Conservation (phyloP, 2,888 invertebrate species). For the Branchipolynoe longqiensis region DNA sequence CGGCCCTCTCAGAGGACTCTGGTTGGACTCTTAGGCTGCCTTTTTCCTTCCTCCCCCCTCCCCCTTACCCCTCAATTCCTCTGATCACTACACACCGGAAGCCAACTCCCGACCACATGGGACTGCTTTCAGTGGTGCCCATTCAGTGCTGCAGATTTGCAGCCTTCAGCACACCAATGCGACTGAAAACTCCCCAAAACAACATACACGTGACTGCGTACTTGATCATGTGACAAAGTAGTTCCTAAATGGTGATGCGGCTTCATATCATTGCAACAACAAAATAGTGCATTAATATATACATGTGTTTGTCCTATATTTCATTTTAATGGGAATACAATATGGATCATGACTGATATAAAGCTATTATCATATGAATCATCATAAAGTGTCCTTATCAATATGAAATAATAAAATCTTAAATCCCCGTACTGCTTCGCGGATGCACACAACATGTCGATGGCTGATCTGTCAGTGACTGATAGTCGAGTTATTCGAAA, state of each 20-base stretch:
- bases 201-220: neutral
- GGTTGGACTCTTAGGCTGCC: too few species aligned
- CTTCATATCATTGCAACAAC: neutral
- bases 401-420: too few species aligned
- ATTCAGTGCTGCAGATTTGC: too few species aligned
- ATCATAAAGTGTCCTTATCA: neutral
- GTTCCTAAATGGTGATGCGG: constrained; percentile 22
- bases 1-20: too few species aligned
- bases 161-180: too few species aligned
- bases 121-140: too few species aligned
- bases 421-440: constrained; percentile 3
- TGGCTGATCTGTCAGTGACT: constrained; percentile 18
- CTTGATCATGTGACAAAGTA: constrained; percentile 27
- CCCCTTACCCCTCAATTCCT: too few species aligned
- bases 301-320: neutral
- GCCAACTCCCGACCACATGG: too few species aligned
- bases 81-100: too few species aligned
- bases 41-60: too few species aligned
- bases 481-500: constrained; percentile 47
- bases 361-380: neutral
- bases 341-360: neutral
- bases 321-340: neutral
- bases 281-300: constrained; percentile 7
- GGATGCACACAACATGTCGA: neutral
- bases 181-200: too few species aligned